Evolutionary conservation across 2,888 invertebrate genomes (phyloP), one percentile per base, ranked within the genome.

Genomic region (Hermaeophaga mercurialis): DNA sequence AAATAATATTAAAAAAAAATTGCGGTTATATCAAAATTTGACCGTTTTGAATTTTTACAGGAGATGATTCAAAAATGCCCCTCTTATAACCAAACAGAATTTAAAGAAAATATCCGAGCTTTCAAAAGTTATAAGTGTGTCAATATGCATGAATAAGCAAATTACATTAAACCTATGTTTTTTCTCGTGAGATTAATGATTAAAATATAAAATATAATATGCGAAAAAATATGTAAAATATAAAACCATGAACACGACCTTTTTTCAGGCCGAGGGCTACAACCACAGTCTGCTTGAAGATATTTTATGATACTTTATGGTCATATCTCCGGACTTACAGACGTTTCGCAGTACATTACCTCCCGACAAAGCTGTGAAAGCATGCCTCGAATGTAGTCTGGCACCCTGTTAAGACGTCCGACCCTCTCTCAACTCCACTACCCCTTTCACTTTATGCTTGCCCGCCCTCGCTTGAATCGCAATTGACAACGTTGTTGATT

Each of bases 331-430:
- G 59, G 66, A 67, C 66, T 68, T 68, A 67, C 66, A 65, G 67
- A 66, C 68, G 65, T 67, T 70, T 69, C 66, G 66, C 70, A 71
- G 62, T 71, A 70, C 72, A 71, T 72, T 72, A 71, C 70, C 67
- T 63, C 59, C 58, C 64, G 63, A 72, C 72, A 72, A 72, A 70
- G 68, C 66, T 55, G 60, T 62, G 66, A 69, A 66, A 69, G 66
- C 66, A 65, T 59, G 62, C 59, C 61, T 66, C 64, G 63, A 69
- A 68, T 64, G 70, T 66, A 65, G 63, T 59, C 67, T 64, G 64
- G 63, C 70, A 66, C 69, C 65, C 63, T 58, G 67, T 67, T 69
- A 66, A 65, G 66, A 67, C 66, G 65, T 65, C 62, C 66, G 61
- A 43, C 24, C 43, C 26, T 43, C 39, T 39, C 43, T 8, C 43